Conservation (phyloP, 1,140 invertebrate genomes). For the Triops cancriformis region DNA sequence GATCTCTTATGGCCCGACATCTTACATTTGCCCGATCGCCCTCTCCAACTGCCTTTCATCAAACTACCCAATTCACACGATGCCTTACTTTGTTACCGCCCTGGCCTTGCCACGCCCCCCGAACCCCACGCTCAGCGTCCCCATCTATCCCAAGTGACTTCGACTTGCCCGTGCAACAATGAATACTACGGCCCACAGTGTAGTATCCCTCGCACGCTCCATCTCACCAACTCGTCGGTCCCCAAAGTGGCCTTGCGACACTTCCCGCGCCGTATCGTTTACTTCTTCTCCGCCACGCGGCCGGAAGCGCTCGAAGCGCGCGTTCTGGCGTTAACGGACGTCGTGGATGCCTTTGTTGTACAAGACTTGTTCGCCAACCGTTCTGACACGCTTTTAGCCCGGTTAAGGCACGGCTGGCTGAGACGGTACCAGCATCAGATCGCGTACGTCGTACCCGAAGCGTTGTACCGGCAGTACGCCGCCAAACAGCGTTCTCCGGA, state of each 20-base stretch:
- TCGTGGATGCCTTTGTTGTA: not conserved
- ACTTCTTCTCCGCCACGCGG: not conserved
- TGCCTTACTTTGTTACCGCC: constrained; percentile 3
- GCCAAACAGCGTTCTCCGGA: not conserved
- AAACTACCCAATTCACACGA: not conserved
- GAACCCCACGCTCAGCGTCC: not conserved
- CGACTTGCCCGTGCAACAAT: not conserved
- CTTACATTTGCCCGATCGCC: not conserved
- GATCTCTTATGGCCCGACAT: not conserved
- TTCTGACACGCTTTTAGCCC: constrained; percentile 3
- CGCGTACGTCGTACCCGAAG: not conserved
- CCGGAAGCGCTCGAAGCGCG: not conserved
- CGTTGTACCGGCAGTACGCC: not conserved
- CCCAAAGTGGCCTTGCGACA: not conserved
- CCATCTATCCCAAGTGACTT: not conserved
- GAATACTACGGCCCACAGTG: not conserved
- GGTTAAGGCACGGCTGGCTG: not conserved
- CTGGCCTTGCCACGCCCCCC: not conserved
- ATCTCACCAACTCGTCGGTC: not conserved
- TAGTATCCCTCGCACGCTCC: not conserved
- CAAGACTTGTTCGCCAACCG: not conserved
- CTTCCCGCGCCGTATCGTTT: not conserved
- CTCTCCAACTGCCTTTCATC: not conserved
- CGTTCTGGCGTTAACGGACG: not conserved
- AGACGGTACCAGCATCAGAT: not conserved